A percentile compares a stretch with the other conserved stretches of the same genome.
phyloP scores from a whole-genome alignment of 2,113 vertebrate species.

The Tragelaphus strepsiceros region DNA sequence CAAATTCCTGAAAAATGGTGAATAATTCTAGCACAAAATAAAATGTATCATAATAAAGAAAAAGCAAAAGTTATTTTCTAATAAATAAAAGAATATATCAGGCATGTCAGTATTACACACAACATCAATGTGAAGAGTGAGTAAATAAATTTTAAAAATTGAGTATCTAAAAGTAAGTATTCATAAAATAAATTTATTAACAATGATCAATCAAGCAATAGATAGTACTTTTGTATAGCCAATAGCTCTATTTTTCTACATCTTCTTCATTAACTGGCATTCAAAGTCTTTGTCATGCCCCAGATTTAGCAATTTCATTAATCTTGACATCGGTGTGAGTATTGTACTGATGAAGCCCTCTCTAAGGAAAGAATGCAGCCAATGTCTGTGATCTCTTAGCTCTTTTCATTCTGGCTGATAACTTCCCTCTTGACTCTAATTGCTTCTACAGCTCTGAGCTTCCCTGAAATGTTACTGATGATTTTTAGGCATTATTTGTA shows the following conservation, averaged over 20 bases:
- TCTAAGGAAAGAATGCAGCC: neutral
- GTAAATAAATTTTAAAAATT: neutral
- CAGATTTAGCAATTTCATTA: neutral
- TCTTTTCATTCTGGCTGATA: slow-evolving; percentile 8
- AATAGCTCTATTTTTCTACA: neutral
- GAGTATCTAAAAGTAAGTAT: neutral
- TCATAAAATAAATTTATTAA: neutral
- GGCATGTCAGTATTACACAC: neutral
- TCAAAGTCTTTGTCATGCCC: neutral
- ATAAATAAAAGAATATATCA: neutral
- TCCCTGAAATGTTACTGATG: neutral
- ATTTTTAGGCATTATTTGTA: neutral
- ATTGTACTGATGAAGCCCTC: neutral
- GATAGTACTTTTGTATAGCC: neutral
- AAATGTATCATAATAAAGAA: neutral
- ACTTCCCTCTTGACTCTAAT: neutral
- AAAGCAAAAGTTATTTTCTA: neutral
- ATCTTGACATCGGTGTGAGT: neutral
- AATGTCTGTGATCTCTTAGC: neutral
- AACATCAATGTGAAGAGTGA: neutral
- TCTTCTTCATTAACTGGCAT: neutral
- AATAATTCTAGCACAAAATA: neutral
- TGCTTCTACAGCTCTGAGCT: neutral
- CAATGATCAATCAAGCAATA: neutral
- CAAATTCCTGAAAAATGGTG: neutral